Percentiles rank a stretch among this genome's conserved stretches.
Conservation (phyloP, 1,140 invertebrate genomes). For the Chrysoperla carnea region DNA sequence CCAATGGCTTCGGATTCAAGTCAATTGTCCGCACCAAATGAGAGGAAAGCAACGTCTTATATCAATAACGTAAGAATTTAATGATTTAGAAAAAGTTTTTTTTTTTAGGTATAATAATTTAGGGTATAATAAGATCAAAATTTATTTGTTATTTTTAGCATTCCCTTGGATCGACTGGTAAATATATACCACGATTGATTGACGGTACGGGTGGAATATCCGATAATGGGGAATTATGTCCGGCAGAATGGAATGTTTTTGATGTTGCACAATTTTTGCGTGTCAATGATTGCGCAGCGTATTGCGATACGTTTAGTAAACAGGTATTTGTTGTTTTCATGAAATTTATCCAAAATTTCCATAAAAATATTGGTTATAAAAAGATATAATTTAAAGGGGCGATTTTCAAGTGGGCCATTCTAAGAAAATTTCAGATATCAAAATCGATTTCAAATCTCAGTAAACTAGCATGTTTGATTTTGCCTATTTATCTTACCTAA, state of each 20-base stretch:
- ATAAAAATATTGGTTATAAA: too few relatives aligned
- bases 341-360: too few relatives aligned
- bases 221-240: constrained; percentile 36
- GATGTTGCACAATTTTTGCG: constrained; percentile 78
- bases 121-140: too few relatives aligned
- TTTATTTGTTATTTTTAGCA: too few relatives aligned
- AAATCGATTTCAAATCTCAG: too few relatives aligned
- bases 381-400: too few relatives aligned
- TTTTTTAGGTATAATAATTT: constrained; percentile 12
- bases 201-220: constrained; percentile 27
- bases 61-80: constrained; percentile 29
- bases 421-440: too few relatives aligned
- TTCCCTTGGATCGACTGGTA: constrained; percentile 21
- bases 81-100: constrained; percentile 6
- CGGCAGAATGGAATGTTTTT: constrained; percentile 58
- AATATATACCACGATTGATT: constrained; percentile 49
- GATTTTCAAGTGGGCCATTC: too few relatives aligned
- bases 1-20: constrained; percentile 28
- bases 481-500: too few relatives aligned
- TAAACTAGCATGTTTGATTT: background rate
- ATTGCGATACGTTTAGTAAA: constrained; percentile 70
- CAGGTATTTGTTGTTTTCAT: constrained; percentile 28
- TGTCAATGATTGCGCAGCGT: constrained; percentile 76
- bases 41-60: constrained; percentile 37
- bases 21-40: constrained; percentile 27